phyloP scores from a whole-genome alignment of 2,797 vertebrate genomes.

The Leptodactylus fallax region DNA sequence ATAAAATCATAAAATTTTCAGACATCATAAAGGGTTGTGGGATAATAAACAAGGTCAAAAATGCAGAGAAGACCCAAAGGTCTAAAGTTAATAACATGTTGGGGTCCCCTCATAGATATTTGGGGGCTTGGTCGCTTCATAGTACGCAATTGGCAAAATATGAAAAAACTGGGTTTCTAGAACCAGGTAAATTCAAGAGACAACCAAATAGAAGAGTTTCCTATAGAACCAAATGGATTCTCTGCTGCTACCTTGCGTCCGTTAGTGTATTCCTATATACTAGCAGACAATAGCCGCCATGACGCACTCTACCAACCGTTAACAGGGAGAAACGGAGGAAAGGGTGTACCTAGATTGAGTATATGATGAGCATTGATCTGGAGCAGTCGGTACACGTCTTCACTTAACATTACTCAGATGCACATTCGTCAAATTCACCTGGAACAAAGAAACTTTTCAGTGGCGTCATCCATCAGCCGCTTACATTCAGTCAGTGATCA shows the following conservation, averaged over 20 bases:
- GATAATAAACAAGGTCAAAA: too few species aligned
- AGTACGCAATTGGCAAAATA: background rate
- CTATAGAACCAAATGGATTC: background rate
- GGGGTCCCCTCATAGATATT: too few species aligned
- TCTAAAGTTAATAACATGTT: too few species aligned
- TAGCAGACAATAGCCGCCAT: background rate
- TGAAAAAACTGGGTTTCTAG: background rate
- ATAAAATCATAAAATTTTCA: too few species aligned
- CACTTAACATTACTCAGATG: conserved; percentile 38
- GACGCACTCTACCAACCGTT: background rate
- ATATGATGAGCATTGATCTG: conserved; percentile 38
- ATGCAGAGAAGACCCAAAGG: too few species aligned
- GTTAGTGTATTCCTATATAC: background rate
- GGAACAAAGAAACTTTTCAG: conserved; percentile 51
- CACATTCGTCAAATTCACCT: conserved; percentile 45
- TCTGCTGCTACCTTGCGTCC: background rate
- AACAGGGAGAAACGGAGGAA: background rate
- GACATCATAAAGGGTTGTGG: too few species aligned
- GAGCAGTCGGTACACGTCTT: conserved; percentile 15
- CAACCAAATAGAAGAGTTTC: background rate
- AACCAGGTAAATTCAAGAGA: background rate
- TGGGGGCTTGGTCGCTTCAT: background rate
- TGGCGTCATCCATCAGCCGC: conserved; percentile 46
- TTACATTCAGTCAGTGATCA: conserved; percentile 41
- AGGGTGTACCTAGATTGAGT: background rate